These are phyloP conservation scores for Macroteleia sp. DNA, from an alignment of 2,888 invertebrate genomes.

Conservation along the genomic window DNA sequence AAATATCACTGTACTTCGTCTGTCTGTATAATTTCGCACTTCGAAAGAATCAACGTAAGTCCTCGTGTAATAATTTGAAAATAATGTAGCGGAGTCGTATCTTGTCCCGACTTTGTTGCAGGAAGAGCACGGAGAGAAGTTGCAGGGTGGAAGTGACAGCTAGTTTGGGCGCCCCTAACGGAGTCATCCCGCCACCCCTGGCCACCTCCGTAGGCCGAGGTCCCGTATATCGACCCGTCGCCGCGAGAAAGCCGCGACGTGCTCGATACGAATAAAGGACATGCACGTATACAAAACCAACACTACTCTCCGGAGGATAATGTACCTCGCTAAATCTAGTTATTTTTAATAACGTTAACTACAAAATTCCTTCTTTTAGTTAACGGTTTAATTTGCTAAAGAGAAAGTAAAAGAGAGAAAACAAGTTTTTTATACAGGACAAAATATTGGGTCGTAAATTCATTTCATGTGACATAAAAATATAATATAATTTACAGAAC, in stretches of 20 bases:
- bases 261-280: slow-evolving; percentile 42
- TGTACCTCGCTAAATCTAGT: slow-evolving; percentile 11
- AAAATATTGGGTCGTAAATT: no score
- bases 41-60: no score
- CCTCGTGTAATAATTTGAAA: slow-evolving; percentile 52
- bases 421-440: no score
- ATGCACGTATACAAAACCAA: slow-evolving; percentile 5
- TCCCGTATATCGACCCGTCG: slow-evolving; percentile 55
- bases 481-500: no score
- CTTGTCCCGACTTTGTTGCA: slow-evolving; percentile 36
- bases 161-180: slow-evolving; percentile 52
- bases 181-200: slow-evolving; percentile 43
- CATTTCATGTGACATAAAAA: no score
- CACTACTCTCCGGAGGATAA: slow-evolving; percentile 3
- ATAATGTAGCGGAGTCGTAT: slow-evolving; percentile 40
- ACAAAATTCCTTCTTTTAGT: background rate
- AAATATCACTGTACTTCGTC: no score
- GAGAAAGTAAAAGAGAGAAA: no score
- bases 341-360: slow-evolving; percentile 30
- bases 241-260: slow-evolving; percentile 47
- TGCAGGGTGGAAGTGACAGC: slow-evolving; percentile 60
- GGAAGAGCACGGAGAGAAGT: slow-evolving; percentile 29
- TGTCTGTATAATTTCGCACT: no score
- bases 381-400: no score
- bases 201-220: slow-evolving; percentile 39